Conservation (phyloP, 2,888 invertebrate species). For the Notodonta ziczac region DNA sequence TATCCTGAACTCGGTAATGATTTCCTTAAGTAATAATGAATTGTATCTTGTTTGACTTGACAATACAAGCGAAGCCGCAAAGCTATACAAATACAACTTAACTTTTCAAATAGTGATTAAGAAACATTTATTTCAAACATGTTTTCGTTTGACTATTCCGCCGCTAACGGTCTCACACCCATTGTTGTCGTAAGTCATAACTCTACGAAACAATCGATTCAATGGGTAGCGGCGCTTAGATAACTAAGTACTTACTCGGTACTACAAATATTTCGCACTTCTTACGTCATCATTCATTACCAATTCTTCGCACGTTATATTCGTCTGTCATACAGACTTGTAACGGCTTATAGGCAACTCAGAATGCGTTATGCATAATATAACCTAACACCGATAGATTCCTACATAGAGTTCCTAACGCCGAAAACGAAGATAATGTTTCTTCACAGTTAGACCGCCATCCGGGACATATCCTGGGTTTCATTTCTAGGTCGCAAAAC, state of each 20-base stretch:
- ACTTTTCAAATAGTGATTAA: not conserved
- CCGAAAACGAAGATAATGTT: conserved; percentile 1
- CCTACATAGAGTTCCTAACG: not conserved
- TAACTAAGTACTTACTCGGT: conserved; percentile 5
- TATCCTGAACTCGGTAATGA: too few relatives aligned
- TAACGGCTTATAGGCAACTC: conserved; percentile 17
- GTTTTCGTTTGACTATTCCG: not conserved
- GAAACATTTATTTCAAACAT: not conserved
- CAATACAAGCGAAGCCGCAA: too few relatives aligned
- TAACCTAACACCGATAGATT: not conserved
- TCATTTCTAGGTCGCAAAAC: not conserved
- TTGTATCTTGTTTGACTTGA: too few relatives aligned
- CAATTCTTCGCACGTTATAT: conserved; percentile 19
- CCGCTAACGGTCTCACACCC: not conserved
- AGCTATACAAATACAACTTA: not conserved
- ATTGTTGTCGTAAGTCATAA: not conserved
- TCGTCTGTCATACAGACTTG: conserved; percentile 24
- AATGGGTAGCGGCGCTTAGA: not conserved
- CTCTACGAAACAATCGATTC: conserved; percentile 1
- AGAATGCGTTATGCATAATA: conserved; percentile 8
- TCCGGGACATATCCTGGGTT: not conserved
- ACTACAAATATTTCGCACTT: conserved; percentile 19
- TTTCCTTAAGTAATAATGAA: too few relatives aligned
- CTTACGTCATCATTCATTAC: conserved; percentile 30
- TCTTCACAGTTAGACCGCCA: not conserved